phyloP scores from a whole-genome alignment of 2,797 vertebrate species.

The Chloroceryle amazona region DNA sequence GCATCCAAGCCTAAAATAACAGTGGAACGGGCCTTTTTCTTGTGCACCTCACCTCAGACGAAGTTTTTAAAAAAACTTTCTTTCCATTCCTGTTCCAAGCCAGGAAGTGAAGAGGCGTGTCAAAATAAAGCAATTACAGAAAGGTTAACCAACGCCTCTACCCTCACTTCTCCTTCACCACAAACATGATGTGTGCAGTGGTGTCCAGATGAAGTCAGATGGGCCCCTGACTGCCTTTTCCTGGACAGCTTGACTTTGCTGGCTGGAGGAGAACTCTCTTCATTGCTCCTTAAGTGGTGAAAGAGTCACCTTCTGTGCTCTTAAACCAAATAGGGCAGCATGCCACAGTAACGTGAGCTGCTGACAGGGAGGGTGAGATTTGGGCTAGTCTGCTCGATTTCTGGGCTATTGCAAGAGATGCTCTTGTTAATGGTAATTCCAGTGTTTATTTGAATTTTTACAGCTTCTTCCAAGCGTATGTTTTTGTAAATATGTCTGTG shows the following conservation, averaged over 20 bases:
- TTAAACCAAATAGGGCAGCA: not conserved
- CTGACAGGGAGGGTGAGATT: not conserved
- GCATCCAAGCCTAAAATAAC: not conserved
- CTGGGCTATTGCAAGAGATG: not conserved
- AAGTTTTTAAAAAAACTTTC: not conserved
- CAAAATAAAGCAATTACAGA: slow-evolving; percentile 28
- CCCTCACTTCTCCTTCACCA: not conserved
- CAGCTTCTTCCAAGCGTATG: not conserved
- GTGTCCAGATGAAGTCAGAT: not conserved
- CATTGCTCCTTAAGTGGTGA: not conserved
- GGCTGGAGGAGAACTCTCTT: not conserved
- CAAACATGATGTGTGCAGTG: not conserved
- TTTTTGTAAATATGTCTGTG: not conserved
- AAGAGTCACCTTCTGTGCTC: not conserved
- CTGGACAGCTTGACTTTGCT: not conserved
- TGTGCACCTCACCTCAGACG: not conserved
- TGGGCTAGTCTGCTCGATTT: not conserved
- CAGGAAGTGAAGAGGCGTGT: not conserved
- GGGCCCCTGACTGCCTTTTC: not conserved
- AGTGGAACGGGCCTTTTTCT: not conserved
- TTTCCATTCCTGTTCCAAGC: slow-evolving; percentile 2
- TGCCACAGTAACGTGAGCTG: accelerated
- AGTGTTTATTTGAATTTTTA: not conserved
- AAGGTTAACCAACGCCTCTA: not conserved
- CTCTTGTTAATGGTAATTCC: not conserved